Evolutionary conservation across 2,113 vertebrate species (phyloP).

Genomic region (Proterorhinus semilunaris): DNA sequence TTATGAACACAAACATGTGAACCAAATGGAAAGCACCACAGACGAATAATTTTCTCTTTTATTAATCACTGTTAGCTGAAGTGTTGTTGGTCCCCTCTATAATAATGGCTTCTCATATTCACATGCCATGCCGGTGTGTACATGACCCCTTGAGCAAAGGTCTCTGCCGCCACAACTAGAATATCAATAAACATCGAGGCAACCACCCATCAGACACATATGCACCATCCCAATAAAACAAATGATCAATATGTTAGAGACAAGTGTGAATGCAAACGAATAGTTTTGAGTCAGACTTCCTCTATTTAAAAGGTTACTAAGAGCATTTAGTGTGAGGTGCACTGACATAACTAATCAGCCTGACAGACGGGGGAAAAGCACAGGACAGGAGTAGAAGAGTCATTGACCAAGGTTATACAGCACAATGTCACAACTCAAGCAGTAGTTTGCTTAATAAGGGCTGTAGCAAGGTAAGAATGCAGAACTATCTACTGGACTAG

Average conservation of each 20-base stretch:
- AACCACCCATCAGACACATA: constrained; percentile 27
- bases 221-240: constrained; percentile 7
- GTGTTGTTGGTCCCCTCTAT: background rate
- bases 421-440: constrained; percentile 15
- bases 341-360: constrained; percentile 47
- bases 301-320: constrained; percentile 30
- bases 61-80: background rate
- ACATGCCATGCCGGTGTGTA: no score
- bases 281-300: background rate
- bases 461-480: constrained; percentile 12
- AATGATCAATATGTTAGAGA: constrained; percentile 28
- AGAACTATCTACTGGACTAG: background rate
- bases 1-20: no score
- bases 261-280: background rate
- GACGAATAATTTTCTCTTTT: background rate
- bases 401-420: constrained; percentile 31
- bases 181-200: background rate
- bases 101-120: no score
- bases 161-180: no score
- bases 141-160: no score
- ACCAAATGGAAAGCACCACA: background rate
- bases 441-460: constrained; percentile 4
- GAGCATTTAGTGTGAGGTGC: constrained; percentile 14
- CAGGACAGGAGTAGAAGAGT: constrained; percentile 32
- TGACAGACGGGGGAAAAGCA: constrained; percentile 31